Conservation (phyloP, 1,140 invertebrate species). For the Ostrea edulis region DNA sequence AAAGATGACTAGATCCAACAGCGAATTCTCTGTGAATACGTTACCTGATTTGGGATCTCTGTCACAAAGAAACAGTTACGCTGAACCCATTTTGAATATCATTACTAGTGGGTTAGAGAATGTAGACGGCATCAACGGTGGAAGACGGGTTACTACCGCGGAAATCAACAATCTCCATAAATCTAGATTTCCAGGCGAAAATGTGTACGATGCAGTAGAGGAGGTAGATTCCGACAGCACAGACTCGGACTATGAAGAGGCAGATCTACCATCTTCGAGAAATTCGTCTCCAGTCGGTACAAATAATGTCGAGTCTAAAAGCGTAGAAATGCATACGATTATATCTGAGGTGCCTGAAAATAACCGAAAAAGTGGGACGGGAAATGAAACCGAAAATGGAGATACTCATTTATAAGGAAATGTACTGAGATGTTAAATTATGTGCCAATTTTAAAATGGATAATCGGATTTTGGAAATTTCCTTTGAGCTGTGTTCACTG, state of each 20-base stretch:
- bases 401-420: slow-evolving; percentile 8
- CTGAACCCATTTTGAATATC: slow-evolving; percentile 63
- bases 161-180: slow-evolving; percentile 36
- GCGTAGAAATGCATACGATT: not conserved
- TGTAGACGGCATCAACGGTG: slow-evolving; percentile 37
- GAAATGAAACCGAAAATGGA: not conserved
- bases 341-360: not conserved
- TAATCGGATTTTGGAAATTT: not conserved
- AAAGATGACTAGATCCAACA: slow-evolving; percentile 57
- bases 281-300: not conserved
- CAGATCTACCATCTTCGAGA: not conserved
- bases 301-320: not conserved
- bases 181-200: slow-evolving; percentile 40
- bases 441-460: not conserved
- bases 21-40: slow-evolving; percentile 53
- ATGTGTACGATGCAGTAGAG: slow-evolving; percentile 55
- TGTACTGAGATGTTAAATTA: not conserved
- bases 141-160: not conserved
- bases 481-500: not conserved
- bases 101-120: slow-evolving; percentile 60
- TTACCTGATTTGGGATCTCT: slow-evolving; percentile 53
- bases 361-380: not conserved
- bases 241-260: slow-evolving; percentile 46
- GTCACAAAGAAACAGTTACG: slow-evolving; percentile 56
- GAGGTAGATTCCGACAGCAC: slow-evolving; percentile 48